phyloP scores from a whole-genome alignment of 1,140 invertebrate genomes.

The Ooceraea biroi region DNA sequence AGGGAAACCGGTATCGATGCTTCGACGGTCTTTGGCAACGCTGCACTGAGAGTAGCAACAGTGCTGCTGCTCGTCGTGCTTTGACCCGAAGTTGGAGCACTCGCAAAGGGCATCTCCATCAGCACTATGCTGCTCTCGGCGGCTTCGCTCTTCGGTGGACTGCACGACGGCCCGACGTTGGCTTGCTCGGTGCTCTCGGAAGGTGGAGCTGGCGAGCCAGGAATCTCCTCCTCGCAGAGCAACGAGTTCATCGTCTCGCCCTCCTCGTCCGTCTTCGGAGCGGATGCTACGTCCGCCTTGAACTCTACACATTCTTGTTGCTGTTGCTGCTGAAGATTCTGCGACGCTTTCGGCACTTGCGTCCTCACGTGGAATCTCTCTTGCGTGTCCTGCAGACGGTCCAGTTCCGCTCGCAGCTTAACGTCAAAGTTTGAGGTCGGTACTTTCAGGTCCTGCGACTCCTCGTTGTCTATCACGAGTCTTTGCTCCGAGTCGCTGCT shows the following conservation, averaged over 20 bases:
- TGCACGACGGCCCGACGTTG: constrained; percentile 62
- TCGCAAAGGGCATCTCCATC: constrained; percentile 89
- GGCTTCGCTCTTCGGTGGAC: constrained; percentile 80
- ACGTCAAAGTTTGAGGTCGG: constrained; percentile 68
- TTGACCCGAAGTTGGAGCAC: constrained; percentile 87
- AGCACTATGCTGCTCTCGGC: constrained; percentile 81
- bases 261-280: constrained; percentile 81
- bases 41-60: constrained; percentile 74
- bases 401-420: constrained; percentile 75
- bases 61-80: constrained; percentile 75
- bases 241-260: constrained; percentile 89
- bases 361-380: constrained; percentile 53
- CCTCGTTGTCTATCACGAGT: constrained; percentile 87
- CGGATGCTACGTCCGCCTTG: constrained; percentile 29
- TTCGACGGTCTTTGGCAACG: constrained; percentile 70
- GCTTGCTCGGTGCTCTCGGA: constrained; percentile 82
- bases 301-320: constrained; percentile 63
- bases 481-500: constrained; percentile 91
- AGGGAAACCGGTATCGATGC: constrained; percentile 66
- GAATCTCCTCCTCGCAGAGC: constrained; percentile 95
- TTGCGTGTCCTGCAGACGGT: constrained; percentile 62
- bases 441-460: constrained; percentile 78
- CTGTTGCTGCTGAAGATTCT: constrained; percentile 53
- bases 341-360: constrained; percentile 45
- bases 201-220: constrained; percentile 92